Conservation (phyloP, 2,113 vertebrate genomes). For the Sebastes fasciatus region DNA sequence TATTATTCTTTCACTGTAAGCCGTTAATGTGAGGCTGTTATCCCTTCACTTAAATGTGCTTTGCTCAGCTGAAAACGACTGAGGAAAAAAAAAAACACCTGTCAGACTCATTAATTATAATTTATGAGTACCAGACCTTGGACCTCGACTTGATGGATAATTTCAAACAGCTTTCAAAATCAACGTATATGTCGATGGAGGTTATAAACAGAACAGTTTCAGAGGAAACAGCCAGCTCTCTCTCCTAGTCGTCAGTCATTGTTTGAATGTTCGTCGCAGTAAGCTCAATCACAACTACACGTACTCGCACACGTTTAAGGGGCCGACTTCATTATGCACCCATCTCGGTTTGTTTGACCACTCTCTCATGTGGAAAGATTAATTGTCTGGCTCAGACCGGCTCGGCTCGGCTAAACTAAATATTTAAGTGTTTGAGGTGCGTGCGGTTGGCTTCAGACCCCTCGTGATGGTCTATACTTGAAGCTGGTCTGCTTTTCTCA, state of each 20-base stretch:
- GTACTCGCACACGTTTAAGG: not conserved
- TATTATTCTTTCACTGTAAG: conserved; percentile 45
- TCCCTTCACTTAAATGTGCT: conserved; percentile 41
- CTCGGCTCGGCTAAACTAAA: conserved; percentile 52
- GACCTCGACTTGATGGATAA: conserved; percentile 25
- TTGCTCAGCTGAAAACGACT: conserved; percentile 38
- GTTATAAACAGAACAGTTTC: conserved; percentile 4
- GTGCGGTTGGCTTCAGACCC: conserved; percentile 30
- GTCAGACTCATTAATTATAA: conserved; percentile 46
- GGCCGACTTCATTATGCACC: conserved; percentile 1
- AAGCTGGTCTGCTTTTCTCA: conserved; percentile 32
- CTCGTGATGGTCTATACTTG: conserved; percentile 3
- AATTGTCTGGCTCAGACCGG: conserved; percentile 28
- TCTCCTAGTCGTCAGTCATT: not conserved
- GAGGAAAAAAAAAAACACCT: conserved; percentile 17
- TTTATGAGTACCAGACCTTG: conserved; percentile 28
- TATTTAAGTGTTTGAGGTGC: conserved; percentile 59
- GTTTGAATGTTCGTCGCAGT: not conserved
- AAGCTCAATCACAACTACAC: conserved; percentile 1
- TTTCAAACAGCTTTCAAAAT: conserved; percentile 43
- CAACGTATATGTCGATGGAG: not conserved
- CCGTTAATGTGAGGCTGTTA: conserved; percentile 42
- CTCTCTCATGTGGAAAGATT: conserved; percentile 56
- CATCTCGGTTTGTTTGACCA: conserved; percentile 57
- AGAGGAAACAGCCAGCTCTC: not conserved